Percentiles rank a stretch among this genome's conserved stretches.
Evolutionary conservation across 2,797 vertebrate species (phyloP).

Genomic region (Orientallactaga sibirica): DNA sequence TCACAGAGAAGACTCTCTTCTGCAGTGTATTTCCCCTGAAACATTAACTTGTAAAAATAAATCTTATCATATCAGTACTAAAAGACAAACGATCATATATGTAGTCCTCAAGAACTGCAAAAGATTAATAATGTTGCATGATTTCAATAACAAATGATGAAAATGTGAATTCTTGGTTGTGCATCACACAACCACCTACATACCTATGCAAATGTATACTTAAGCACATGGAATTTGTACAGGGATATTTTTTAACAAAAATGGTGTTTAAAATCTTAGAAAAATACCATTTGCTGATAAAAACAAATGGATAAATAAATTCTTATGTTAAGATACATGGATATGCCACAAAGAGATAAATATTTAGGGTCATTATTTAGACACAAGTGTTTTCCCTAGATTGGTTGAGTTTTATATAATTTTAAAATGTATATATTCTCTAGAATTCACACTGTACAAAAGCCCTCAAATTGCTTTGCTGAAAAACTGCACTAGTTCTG

Average conservation of each 20-base stretch:
- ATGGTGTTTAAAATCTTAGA: neutral
- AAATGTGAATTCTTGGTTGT: conserved; percentile 30
- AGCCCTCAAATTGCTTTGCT: conserved; percentile 63
- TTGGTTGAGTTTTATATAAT: conserved; percentile 41
- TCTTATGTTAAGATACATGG: neutral
- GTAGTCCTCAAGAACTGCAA: conserved; percentile 50
- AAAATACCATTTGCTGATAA: conserved; percentile 49
- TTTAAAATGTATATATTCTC: neutral
- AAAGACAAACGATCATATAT: conserved; percentile 61
- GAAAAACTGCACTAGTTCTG: conserved; percentile 72
- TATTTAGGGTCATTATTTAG: conserved; percentile 33
- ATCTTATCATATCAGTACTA: conserved; percentile 47
- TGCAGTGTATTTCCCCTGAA: conserved; percentile 3
- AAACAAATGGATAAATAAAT: conserved; percentile 3
- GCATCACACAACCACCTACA: neutral
- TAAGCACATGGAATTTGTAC: neutral
- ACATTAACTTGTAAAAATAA: conserved; percentile 72
- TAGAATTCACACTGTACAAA: conserved; percentile 66
- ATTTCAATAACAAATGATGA: conserved; percentile 49
- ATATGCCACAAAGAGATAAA: conserved; percentile 2
- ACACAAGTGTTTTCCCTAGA: conserved; percentile 60
- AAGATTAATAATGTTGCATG: conserved; percentile 42
- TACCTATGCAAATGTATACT: neutral
- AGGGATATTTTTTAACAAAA: conserved; percentile 21
- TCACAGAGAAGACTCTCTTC: conserved; percentile 36